phyloP scores from a whole-genome alignment of 37 sponge, comb jelly and placozoan genomes.

The Geodia barretti region DNA sequence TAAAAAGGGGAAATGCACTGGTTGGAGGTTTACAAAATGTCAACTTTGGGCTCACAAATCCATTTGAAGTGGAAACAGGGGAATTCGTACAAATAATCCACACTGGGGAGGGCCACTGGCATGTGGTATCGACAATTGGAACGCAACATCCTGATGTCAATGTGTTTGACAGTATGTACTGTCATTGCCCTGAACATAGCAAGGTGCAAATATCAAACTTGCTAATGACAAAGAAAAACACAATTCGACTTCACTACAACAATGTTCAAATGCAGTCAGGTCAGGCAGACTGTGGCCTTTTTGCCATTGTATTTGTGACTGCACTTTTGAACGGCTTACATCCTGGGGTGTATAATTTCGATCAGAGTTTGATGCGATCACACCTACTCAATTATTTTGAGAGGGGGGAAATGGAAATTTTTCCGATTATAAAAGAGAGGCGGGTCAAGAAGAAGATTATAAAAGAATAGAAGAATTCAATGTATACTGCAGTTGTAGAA shows the following conservation, averaged over 20 bases:
- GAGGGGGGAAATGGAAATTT: too few species aligned
- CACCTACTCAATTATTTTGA: conserved; percentile 41
- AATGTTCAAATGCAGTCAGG: conserved; percentile 51
- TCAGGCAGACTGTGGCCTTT: conserved; percentile 26
- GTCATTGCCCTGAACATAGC: too few species aligned
- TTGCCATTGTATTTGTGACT: conserved; percentile 42
- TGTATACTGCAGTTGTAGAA: too few species aligned
- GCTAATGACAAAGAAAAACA: conserved; percentile 16
- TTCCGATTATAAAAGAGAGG: too few species aligned
- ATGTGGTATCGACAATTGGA: conserved; percentile 25
- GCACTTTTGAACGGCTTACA: too few species aligned
- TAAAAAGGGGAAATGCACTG: conserved; percentile 1
- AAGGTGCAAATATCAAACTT: conserved; percentile 36
- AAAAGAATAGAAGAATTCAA: too few species aligned
- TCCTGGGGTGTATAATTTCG: too few species aligned
- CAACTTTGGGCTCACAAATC: background rate
- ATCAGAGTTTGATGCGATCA: too few species aligned
- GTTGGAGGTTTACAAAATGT: conserved; percentile 9
- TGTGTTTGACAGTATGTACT: conserved; percentile 23
- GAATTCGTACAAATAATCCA: conserved; percentile 34
- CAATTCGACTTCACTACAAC: conserved; percentile 18
- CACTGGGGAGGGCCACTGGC: conserved; percentile 34
- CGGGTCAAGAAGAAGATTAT: too few species aligned
- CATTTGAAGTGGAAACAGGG: conserved; percentile 7
- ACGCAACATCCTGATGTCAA: conserved; percentile 9